These are phyloP conservation scores for Brachyhypopomus gauderio DNA, from an alignment of 2,113 vertebrate genomes.

Conservation along the genomic window DNA sequence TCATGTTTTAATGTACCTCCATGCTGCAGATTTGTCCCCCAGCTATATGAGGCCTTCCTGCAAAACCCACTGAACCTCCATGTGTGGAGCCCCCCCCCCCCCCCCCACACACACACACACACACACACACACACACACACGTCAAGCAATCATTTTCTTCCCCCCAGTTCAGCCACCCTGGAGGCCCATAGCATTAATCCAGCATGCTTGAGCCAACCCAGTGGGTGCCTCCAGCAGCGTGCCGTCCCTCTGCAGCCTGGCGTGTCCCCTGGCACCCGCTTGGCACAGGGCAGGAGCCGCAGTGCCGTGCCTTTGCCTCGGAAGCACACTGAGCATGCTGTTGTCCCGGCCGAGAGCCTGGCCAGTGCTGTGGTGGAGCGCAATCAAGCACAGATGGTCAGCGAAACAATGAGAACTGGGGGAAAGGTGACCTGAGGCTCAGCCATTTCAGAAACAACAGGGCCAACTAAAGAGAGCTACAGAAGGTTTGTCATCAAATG, in stretches of 20 bases:
- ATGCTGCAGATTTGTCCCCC: neutral
- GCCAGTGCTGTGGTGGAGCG: constrained; percentile 12
- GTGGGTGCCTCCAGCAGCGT: constrained; percentile 31
- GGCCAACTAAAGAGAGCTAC: neutral
- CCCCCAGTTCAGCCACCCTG: neutral
- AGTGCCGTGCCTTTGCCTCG: constrained; percentile 24
- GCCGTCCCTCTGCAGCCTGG: constrained; percentile 14
- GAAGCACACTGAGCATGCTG: constrained; percentile 12
- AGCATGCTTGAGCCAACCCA: constrained; percentile 10
- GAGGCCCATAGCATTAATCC: constrained; percentile 9
- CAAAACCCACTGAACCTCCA: constrained; percentile 1
- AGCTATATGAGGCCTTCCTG: neutral
- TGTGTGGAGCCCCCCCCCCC: neutral
- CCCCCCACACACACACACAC: too few species aligned
- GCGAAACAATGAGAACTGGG: constrained; percentile 54
- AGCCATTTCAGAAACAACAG: neutral
- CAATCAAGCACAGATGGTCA: constrained; percentile 57
- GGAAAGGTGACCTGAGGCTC: constrained; percentile 44
- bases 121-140: neutral
- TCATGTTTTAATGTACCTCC: neutral
- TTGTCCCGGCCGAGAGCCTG: constrained; percentile 39
- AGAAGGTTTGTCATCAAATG: neutral
- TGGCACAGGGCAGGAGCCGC: constrained; percentile 34
- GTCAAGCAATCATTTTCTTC: constrained; percentile 19
- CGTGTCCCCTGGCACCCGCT: constrained; percentile 35